Percentiles rank a stretch among this genome's conserved stretches.
Conservation (phyloP, 1,140 invertebrate species). For the Homalodisca vitripennis region DNA sequence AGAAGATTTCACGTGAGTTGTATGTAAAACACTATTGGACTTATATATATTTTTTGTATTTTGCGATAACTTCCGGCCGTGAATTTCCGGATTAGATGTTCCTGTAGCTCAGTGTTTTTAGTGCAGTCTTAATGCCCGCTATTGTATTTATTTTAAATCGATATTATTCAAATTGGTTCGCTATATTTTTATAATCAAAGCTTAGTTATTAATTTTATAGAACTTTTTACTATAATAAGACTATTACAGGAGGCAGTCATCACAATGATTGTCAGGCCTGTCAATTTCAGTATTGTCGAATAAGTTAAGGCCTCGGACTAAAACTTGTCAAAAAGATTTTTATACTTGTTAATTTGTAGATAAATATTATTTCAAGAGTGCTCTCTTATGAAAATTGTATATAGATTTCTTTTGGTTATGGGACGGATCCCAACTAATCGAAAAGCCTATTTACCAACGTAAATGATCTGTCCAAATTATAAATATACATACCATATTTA, state of each 20-base stretch:
- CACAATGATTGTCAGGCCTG: not conserved
- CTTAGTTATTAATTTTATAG: constrained; percentile 14
- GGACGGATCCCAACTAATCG: constrained; percentile 8
- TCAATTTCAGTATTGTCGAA: constrained; percentile 11
- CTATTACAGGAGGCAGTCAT: constrained; percentile 2
- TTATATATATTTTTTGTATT: constrained; percentile 29
- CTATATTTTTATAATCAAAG: constrained; percentile 15
- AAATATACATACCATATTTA: constrained; percentile 23
- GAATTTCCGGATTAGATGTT: constrained; percentile 28
- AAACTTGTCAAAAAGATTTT: not conserved
- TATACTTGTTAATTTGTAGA: constrained; percentile 12
- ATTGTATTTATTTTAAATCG: not conserved
- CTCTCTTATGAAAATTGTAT: constrained; percentile 1
- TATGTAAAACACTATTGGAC: constrained; percentile 7
- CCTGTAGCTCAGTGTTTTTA: constrained; percentile 29
- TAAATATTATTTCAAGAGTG: constrained; percentile 7
- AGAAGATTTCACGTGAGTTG: constrained; percentile 32
- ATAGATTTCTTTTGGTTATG: constrained; percentile 20
- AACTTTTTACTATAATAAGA: constrained; percentile 2
- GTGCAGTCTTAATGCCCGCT: constrained; percentile 18
- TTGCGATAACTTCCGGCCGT: constrained; percentile 29
- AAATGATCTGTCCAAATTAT: constrained; percentile 22
- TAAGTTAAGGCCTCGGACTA: not conserved
- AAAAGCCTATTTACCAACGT: constrained; percentile 20
- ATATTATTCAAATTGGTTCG: not conserved